Conservation (phyloP, 2,888 invertebrate genomes). For the Cyrtodaria siliqua region DNA sequence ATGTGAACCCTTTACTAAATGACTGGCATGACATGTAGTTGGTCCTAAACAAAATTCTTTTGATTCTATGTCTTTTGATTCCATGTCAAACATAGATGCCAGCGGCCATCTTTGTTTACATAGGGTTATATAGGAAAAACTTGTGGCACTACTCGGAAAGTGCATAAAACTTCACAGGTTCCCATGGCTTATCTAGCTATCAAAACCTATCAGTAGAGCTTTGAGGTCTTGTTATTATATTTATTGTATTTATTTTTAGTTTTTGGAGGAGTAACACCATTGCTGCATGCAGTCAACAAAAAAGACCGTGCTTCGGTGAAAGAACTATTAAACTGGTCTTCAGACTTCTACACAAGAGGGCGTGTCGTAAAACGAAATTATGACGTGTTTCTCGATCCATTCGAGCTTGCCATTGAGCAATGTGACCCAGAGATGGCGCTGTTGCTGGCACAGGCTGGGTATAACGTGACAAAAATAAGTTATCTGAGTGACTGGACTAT, state of each 20-base stretch:
- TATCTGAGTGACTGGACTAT: conserved; percentile 49
- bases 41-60: too few species aligned
- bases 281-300: conserved; percentile 72
- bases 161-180: too few species aligned
- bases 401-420: conserved; percentile 73
- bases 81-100: too few species aligned
- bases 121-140: too few species aligned
- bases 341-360: conserved; percentile 65
- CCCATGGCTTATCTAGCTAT: too few species aligned
- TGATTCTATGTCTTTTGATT: too few species aligned
- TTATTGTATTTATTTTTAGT: conserved; percentile 60
- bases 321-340: conserved; percentile 66
- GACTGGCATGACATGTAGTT: too few species aligned
- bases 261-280: conserved; percentile 72
- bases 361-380: conserved; percentile 58
- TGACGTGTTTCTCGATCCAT: conserved; percentile 72
- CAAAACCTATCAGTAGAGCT: too few species aligned
- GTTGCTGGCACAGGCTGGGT: conserved; percentile 70
- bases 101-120: too few species aligned
- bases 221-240: too few species aligned
- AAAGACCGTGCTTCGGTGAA: conserved; percentile 66
- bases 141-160: too few species aligned
- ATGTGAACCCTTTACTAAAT: too few species aligned
- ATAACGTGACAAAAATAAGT: conserved; percentile 58
- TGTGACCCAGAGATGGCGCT: conserved; percentile 69